Evolutionary conservation across 2,797 vertebrate genomes (phyloP), one percentile per base, ranked within the genome.

Genomic region (Sarcoramphus papa): DNA sequence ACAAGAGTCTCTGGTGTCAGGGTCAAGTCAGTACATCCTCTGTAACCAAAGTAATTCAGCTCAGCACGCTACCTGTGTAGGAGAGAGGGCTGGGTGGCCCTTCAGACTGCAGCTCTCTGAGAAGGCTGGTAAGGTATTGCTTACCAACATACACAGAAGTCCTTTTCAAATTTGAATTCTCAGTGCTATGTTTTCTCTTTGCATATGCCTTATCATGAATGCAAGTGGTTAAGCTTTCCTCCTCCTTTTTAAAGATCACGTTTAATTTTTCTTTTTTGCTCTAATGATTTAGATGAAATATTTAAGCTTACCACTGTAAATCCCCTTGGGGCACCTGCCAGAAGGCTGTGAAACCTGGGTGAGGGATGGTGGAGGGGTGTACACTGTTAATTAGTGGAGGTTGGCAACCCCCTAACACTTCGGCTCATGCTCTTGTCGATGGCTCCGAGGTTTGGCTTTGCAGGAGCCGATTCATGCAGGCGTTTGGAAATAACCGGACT

Each of bases 231-330:
- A 88, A 90, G 84, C 23, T 88, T 91, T 92, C 57, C 45, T 62
- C 30, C 80, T 89, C 56, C 76, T 70, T 88, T 86, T 84, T 60
- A 73, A 94, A 92, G 78, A 96, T 72, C 68, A 80, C 2, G 11
- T 96, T 96, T 95, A 92, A 81, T 88, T 93, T 92, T 88, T 81
- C 69, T 92, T 92, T 79, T 82, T 93, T 56, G 17, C 81, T 90
- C 80, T 95, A 96, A 95, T 88, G 81, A 88, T 95, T 91, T 68
- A 82, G 86, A 96, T 94, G 70, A 94, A 96, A 97, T 95, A 95
- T 94, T 95, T 96, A 95, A 96, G 45, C 59, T 93, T 74, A 53
- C 64, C 10, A 19, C 74, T 75, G 68, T 78, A 87, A 93, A 89
- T 83, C 64, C 91, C 92, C 86, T 79, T 65, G 90, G 88, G 92